phyloP scores from a whole-genome alignment of 2,797 vertebrate species.

The Liparis tanakae region DNA sequence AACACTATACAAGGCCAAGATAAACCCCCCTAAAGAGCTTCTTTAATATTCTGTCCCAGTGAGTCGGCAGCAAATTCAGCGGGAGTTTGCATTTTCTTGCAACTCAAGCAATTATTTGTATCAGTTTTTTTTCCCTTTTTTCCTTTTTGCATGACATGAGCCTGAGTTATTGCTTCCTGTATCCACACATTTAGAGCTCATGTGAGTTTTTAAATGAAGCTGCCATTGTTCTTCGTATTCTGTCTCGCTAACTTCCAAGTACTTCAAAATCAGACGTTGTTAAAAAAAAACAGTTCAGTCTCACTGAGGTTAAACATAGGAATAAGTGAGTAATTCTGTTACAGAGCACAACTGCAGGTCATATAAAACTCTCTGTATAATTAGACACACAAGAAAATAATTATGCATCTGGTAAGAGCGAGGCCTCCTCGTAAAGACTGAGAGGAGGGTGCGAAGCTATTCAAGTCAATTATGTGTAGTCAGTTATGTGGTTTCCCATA shows the following conservation, averaged over 20 bases:
- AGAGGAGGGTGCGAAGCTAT: slow-evolving; percentile 74
- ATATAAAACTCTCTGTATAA: slow-evolving; percentile 79
- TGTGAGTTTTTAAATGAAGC: slow-evolving; percentile 45
- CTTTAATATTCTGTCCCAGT: slow-evolving; percentile 57
- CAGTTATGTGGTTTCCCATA: slow-evolving; percentile 79
- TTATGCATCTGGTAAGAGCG: slow-evolving; percentile 77
- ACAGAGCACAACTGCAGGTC: slow-evolving; percentile 70
- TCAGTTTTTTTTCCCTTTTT: slow-evolving; percentile 46
- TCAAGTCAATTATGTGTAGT: slow-evolving; percentile 83
- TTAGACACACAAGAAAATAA: slow-evolving; percentile 84
- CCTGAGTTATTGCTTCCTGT: slow-evolving; percentile 78
- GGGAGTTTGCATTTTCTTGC: slow-evolving; percentile 71
- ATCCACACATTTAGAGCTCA: slow-evolving; percentile 43
- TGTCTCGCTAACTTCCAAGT: slow-evolving; percentile 56
- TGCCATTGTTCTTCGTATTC: slow-evolving; percentile 58
- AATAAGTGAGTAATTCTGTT: slow-evolving; percentile 81
- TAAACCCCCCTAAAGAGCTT: slow-evolving; percentile 43
- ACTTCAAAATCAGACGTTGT: slow-evolving; percentile 57
- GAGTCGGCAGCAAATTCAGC: slow-evolving; percentile 59
- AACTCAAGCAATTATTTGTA: slow-evolving; percentile 72
- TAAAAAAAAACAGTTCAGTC: slow-evolving; percentile 43
- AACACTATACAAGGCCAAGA: slow-evolving; percentile 67
- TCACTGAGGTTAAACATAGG: slow-evolving; percentile 59
- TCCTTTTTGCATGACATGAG: slow-evolving; percentile 66
- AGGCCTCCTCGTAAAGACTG: slow-evolving; percentile 72